Evolutionary conservation across 2,797 vertebrate species (phyloP), one percentile per base, ranked within the genome.

Genomic region (Megaceryle alcyon): DNA sequence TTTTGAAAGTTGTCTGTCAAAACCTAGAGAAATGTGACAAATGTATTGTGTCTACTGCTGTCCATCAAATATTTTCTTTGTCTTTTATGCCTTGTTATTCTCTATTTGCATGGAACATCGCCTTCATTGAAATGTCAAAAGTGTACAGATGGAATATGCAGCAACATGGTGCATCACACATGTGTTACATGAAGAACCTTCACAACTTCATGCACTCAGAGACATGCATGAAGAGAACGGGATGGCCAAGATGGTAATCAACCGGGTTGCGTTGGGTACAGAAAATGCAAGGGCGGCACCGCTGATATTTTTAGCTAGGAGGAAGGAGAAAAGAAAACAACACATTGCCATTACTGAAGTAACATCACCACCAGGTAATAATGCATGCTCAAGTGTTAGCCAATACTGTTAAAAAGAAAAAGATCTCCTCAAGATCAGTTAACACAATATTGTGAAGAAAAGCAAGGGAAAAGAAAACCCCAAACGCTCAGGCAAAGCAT

Each of bases 121-220:
- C 98, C 97, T 98, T 98, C 97, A 97, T 91, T 95, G 89, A 98
- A 95, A 97, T 98, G 98, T 98, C 98, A 99, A 99, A 98, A 98
- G 98, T 84, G 76, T 90, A 97, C 89, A 87, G 97, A 97, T 98
- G 97, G 97, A 95, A 97, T 92, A 96, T 76, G 98, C 96, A 98
- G 97, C 96, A 96, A 96, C 96, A 94, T 86, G 97, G 97, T 81
- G 97, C 84, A 94, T 97, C 96, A 97, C 97, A 89, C 96, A 96
- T 95, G 97, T 94, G 95, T 97, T 94, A 97, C 93, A 96, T 83
- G 96, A 88, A 97, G 97, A 98, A 98, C 98, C 96, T 97, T 97
- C 98, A 98, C 97, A 95, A 88, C 98, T 98, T 98, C 98, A 98
- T 98, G 98, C 98, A 98, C 96, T 97, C 95, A 86, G 97, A 98